Evolutionary conservation across 2,888 invertebrate genomes (phyloP), one percentile per base, ranked within the genome.

Genomic region (Sinhomidia bicolor): DNA sequence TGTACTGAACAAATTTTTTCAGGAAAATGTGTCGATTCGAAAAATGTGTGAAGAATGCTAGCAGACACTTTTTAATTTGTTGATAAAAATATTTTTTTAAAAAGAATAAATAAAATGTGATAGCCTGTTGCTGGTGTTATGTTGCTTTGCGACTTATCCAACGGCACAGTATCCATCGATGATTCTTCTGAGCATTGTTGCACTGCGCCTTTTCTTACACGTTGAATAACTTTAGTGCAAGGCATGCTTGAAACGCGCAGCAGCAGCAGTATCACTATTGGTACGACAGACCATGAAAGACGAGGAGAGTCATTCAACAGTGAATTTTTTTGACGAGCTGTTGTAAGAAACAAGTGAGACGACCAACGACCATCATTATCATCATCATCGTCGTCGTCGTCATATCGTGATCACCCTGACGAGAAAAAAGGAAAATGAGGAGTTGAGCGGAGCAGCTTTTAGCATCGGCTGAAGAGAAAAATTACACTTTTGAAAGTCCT

Each of bases 341-440:
- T 71, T n/a, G n/a, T n/a, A n/a, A n/a, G n/a, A n/a, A 41, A 23
- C 12, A 44, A 41, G 29, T 9, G 20, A 60, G 9, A 65, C 29
- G 17, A 41, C 26, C 29, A 17, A 71, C 44, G 44, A 71, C 47
- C 71, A 71, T 17, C 17, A 68, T 20, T 10, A 0, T 20, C 17
- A 68, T 23, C 12, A 23, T 44, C 71, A 71, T 71, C 44, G 32
- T 65, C 32, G 32, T 65, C 65, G 32, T 57, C 57, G 17, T 17
- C 20, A 14, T 17, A 32, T 71, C 44, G 1, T 71, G 44, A 71
- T 71, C 71, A 71, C 44, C 71, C 71, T 44, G 62, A 29, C 44
- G 71, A 71, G 71, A 41, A 23, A 5, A 9, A 71, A 12, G 26
- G 23, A 71, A 12, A 71, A 26, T 36, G 41, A 1, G 32, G 12